These are phyloP conservation scores for Microctonus aethiopoides DNA, from an alignment of 2,888 invertebrate species.

Conservation along the genomic window DNA sequence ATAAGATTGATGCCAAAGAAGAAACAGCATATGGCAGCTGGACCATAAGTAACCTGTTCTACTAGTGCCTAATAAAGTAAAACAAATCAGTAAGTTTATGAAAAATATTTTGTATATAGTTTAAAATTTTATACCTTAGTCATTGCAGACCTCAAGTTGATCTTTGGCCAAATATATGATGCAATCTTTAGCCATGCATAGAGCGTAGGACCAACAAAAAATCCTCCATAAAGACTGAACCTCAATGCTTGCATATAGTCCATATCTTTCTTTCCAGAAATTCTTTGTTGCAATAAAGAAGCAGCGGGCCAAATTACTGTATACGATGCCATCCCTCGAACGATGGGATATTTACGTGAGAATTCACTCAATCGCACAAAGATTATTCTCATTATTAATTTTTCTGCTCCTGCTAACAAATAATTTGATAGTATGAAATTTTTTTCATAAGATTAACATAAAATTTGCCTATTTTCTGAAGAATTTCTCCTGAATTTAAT, in stretches of 20 bases:
- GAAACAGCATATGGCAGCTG: conserved; percentile 81
- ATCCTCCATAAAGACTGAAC: conserved; percentile 83
- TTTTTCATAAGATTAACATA: too few relatives aligned
- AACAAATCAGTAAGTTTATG: background rate
- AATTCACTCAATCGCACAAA: conserved; percentile 67
- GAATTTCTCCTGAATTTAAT: too few relatives aligned
- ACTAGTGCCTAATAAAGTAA: conserved; percentile 72
- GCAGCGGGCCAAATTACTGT: conserved; percentile 72
- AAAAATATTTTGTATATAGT: conserved; percentile 2
- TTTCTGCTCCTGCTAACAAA: conserved; percentile 13
- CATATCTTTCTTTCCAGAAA: conserved; percentile 60
- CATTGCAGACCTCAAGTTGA: conserved; percentile 75
- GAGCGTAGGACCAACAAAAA: conserved; percentile 84
- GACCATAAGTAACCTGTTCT: conserved; percentile 81
- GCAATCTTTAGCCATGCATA: conserved; percentile 84
- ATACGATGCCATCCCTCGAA: conserved; percentile 73
- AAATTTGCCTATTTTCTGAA: too few relatives aligned
- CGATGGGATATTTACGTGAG: conserved; percentile 68
- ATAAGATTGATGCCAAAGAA: conserved; percentile 81
- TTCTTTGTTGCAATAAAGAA: conserved; percentile 71
- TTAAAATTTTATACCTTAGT: conserved; percentile 73
- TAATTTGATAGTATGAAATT: too few relatives aligned
- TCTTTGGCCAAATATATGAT: conserved; percentile 81
- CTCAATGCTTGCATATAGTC: conserved; percentile 72
- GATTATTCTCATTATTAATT: conserved; percentile 55